Percentiles rank a stretch among this genome's conserved stretches.
These are phyloP conservation scores for Rhagoletis pomonella DNA, from an alignment of 1,140 invertebrate genomes.

Conservation along the genomic window DNA sequence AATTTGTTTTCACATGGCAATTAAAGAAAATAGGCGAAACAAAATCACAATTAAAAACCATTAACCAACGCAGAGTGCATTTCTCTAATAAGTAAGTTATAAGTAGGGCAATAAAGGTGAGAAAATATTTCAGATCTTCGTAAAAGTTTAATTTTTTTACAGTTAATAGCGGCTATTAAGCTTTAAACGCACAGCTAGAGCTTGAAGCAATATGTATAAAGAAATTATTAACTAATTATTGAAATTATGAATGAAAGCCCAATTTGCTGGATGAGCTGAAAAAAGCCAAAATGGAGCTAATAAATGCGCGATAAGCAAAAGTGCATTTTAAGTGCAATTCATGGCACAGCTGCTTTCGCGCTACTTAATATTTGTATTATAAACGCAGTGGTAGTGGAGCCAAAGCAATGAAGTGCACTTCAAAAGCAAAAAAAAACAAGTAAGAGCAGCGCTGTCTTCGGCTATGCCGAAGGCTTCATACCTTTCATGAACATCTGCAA, in stretches of 20 bases:
- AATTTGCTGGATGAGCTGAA: background rate
- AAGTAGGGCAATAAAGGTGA: slow-evolving; percentile 1
- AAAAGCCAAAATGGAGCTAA: background rate
- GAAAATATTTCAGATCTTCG: background rate
- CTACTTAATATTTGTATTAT: too few relatives aligned
- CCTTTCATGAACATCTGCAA: too few relatives aligned
- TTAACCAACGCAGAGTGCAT: background rate
- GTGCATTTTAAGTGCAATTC: slow-evolving; percentile 5
- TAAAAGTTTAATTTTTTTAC: background rate
- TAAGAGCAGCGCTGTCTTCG: too few relatives aligned
- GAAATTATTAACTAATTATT: slow-evolving; percentile 13
- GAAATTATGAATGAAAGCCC: slow-evolving; percentile 40
- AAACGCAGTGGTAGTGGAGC: background rate
- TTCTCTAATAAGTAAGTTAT: too few relatives aligned
- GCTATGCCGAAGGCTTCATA: too few relatives aligned
- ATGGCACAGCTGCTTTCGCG: background rate
- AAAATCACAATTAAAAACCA: background rate
- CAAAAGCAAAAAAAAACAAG: too few relatives aligned
- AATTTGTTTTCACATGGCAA: background rate
- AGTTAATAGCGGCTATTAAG: background rate
- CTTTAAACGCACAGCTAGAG: background rate
- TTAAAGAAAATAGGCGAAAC: background rate
- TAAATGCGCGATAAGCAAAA: slow-evolving; percentile 10
- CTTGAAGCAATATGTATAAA: background rate
- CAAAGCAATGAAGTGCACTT: background rate